A percentile compares a stretch with the other conserved stretches of the same genome.
Conservation (phyloP, 2,888 invertebrate species). For the Autographa gamma region DNA sequence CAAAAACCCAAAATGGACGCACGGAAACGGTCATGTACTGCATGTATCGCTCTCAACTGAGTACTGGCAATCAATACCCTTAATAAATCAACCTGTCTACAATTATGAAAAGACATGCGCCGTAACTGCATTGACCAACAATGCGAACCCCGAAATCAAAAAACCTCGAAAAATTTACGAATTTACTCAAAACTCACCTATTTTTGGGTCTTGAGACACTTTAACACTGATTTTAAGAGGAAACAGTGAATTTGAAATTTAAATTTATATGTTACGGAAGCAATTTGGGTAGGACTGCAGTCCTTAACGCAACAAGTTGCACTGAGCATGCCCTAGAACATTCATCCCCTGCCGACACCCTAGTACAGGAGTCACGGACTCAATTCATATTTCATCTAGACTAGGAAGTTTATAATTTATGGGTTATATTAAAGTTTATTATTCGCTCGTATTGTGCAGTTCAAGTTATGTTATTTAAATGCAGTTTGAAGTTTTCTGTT, state of each 20-base stretch:
- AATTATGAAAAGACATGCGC: constrained; percentile 3
- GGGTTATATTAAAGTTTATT: background rate
- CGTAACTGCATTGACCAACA: background rate
- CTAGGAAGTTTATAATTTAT: background rate
- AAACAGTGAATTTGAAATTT: background rate
- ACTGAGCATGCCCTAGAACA: background rate
- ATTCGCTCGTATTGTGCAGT: background rate
- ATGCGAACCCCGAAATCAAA: background rate
- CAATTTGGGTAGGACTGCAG: background rate
- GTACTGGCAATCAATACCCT: constrained; percentile 5
- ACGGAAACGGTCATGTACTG: background rate
- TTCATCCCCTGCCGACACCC: background rate
- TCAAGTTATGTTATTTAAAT: background rate
- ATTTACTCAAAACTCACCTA: background rate
- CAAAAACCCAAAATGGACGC: background rate
- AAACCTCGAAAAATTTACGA: background rate
- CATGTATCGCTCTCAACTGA: background rate
- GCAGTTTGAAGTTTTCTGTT: background rate
- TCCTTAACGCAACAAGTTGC: background rate
- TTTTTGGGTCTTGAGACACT: background rate
- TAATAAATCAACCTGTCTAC: constrained; percentile 6
- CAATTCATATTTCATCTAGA: background rate
- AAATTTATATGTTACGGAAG: background rate
- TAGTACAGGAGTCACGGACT: background rate
- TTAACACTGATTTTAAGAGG: background rate